Conservation (phyloP, 2,797 vertebrate genomes). For the Philypnodon macrostomus region DNA sequence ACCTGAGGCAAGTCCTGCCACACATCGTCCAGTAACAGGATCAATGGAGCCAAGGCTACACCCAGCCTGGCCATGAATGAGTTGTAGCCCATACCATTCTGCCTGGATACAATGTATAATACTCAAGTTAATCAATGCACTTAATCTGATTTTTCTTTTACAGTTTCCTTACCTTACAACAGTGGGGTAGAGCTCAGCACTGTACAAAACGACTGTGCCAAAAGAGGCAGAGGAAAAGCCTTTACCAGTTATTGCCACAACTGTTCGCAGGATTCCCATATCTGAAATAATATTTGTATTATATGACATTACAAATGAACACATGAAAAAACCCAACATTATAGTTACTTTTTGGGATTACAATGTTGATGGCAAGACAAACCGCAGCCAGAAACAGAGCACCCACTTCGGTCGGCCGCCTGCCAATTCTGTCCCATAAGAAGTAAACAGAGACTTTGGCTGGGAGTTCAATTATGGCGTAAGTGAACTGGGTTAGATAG, state of each 20-base stretch:
- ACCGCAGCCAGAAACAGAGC: slow-evolving; percentile 58
- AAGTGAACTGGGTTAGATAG: slow-evolving; percentile 86
- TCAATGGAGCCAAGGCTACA: slow-evolving; percentile 66
- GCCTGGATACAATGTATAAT: no score
- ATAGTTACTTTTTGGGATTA: slow-evolving; percentile 70
- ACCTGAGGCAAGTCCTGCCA: slow-evolving; percentile 82
- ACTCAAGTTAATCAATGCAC: no score
- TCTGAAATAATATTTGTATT: slow-evolving; percentile 55
- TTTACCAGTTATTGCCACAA: slow-evolving; percentile 81
- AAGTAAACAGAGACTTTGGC: slow-evolving; percentile 79
- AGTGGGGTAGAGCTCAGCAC: slow-evolving; percentile 88
- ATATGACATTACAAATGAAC: neutral
- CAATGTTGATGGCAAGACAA: slow-evolving; percentile 71
- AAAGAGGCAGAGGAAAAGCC: slow-evolving; percentile 83
- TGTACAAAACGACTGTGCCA: slow-evolving; percentile 79
- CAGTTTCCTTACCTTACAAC: slow-evolving; percentile 82
- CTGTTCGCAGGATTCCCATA: slow-evolving; percentile 61
- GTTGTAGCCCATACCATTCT: slow-evolving; percentile 74
- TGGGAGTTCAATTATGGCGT: slow-evolving; percentile 82
- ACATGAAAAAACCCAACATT: neutral
- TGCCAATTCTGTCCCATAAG: slow-evolving; percentile 78
- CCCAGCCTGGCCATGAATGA: slow-evolving; percentile 70
- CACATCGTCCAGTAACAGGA: slow-evolving; percentile 79
- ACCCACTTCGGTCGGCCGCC: slow-evolving; percentile 70
- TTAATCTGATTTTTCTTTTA: no score